Base-by-base conservation (phyloP, 2,797 vertebrate genomes). In the Spondyliosoma cantharus region DNA sequence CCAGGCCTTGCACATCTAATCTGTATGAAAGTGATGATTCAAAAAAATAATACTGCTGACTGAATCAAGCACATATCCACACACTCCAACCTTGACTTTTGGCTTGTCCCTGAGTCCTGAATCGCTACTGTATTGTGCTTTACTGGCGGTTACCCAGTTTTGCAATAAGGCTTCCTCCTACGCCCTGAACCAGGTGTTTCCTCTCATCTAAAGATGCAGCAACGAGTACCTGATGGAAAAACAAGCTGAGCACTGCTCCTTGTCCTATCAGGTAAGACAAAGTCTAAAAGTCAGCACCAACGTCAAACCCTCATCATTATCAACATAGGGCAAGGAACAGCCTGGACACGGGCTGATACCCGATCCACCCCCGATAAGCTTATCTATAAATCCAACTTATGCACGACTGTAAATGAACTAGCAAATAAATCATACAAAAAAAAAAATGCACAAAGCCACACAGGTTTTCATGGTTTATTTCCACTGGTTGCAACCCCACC, bases 201-300 rank as follows among this genome's bases (percentile, higher is more conserved):
- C 48, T 79, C 54, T 76, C 68, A 60, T 46, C 32, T 60, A n/a
- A 54, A 73, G 64, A 42, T 57, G 57, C 60, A 61, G 19, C 8
- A 20, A 22, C n/a, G 43, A 71, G 74, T 29, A 80, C 66, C 42
- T 52, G 32, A 58, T 5, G 3, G 61, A 13, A 84, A 82, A 87
- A 74, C 42, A 52, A 64, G 69, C 68, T 90, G 27, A 75, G 61
- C 46, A 12, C 48, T 25, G 75, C 66, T 74, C 56, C 49, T 74
- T 49, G 52, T 61, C 60, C 86, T 89, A 93, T 93, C 87, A 88
- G 76, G 5, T n/a, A 13, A 91, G 76, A 67, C 95, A 94, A 95
- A 95, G 93, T 95, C 90, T 89, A 81, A 75, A 72, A 71, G 58
- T 86, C 76, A 59, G 48, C 61, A 80, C 61, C 63, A 70, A 71